These are phyloP conservation scores for Megaustenia siamemsis DNA, from an alignment of 2,888 invertebrate species.

Conservation along the genomic window DNA sequence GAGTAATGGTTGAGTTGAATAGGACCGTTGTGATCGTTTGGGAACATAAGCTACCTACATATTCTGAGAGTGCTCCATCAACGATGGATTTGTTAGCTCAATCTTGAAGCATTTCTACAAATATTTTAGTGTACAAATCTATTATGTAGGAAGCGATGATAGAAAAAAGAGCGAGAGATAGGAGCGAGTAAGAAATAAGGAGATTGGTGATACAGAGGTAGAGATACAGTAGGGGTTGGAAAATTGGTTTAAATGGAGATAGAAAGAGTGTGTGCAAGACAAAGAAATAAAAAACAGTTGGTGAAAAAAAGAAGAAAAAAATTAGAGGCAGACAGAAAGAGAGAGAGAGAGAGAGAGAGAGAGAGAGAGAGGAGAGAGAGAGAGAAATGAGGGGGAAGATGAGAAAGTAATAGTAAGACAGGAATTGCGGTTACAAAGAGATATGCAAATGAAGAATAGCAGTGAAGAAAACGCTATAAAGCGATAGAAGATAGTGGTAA, in stretches of 20 bases:
- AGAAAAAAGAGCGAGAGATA: too few relatives aligned
- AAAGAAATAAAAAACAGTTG: neutral
- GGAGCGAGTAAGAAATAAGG: neutral
- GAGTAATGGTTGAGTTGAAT: too few relatives aligned
- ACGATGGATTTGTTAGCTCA: too few relatives aligned
- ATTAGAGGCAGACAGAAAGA: neutral
- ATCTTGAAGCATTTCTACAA: too few relatives aligned
- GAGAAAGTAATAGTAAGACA: slow-evolving; percentile 8
- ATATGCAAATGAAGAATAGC: neutral
- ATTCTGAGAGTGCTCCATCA: too few relatives aligned
- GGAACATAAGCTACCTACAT: too few relatives aligned
- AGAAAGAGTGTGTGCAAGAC: neutral
- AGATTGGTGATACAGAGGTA: neutral
- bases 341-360: neutral
- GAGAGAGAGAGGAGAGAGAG: neutral
- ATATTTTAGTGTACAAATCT: too few relatives aligned
- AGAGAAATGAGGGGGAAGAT: neutral
- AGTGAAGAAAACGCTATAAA: neutral
- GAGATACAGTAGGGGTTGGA: neutral
- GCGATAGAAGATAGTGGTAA: neutral
- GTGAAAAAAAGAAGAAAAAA: too few relatives aligned
- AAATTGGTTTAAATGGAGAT: too few relatives aligned
- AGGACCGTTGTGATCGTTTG: too few relatives aligned
- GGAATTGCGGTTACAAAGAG: too few relatives aligned
- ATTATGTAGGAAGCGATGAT: neutral